Conservation (phyloP, 2,113 vertebrate species). For the Alexandromys fortis region DNA sequence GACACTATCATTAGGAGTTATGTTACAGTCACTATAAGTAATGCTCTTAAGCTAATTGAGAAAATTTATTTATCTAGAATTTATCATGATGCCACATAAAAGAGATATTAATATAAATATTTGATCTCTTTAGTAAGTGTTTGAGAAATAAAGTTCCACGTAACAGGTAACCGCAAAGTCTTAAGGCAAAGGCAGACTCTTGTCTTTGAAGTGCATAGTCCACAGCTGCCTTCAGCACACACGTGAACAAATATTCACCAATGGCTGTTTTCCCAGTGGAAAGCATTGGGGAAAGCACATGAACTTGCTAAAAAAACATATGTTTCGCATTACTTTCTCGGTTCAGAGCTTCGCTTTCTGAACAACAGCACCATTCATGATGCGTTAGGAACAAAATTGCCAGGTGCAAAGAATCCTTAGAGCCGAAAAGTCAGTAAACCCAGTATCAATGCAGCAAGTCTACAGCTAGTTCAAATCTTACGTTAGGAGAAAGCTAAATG, state of each 20-base stretch:
- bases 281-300: not conserved
- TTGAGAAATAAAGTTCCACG: not conserved
- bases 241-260: not conserved
- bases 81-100: not conserved
- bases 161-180: not conserved
- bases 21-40: not conserved
- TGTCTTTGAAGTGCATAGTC: slow-evolving; percentile 25
- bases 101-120: not conserved
- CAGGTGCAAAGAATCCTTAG: not conserved
- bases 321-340: not conserved
- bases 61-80: not conserved
- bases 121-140: not conserved
- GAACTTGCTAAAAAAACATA: not conserved
- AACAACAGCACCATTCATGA: slow-evolving; percentile 7
- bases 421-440: slow-evolving; percentile 24
- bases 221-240: not conserved
- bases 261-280: not conserved
- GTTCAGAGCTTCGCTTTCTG: slow-evolving; percentile 45
- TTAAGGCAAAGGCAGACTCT: not conserved
- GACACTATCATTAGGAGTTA: not conserved
- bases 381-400: not conserved
- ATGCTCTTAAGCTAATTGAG: not conserved
- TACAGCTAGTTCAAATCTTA: not conserved
- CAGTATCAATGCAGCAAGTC: not conserved
- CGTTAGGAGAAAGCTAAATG: not conserved